Evolutionary conservation across 92 coral and sea anemone genomes (phyloP), one percentile per base, ranked within the genome.

Genomic region (Umimayanthus kanabou): DNA sequence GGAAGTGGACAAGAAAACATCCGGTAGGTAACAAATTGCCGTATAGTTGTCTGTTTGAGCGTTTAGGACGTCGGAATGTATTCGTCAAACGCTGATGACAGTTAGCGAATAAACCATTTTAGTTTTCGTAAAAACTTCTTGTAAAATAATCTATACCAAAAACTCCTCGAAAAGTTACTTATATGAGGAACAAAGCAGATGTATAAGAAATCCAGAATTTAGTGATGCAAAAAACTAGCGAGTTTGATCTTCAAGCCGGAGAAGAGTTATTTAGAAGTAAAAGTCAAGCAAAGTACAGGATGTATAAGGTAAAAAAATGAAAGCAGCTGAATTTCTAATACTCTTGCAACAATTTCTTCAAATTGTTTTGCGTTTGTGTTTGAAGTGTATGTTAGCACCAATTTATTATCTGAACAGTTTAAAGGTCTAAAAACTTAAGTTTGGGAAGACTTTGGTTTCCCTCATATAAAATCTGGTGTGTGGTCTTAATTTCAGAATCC

Each of bases 1-100:
- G 80, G 80, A 77, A 40, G 80, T 42, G 16, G 80, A 23, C 26
- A 77, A 77, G 80, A 42, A 77, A 39, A 23, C 80, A 43, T 28
- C 1, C 2, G 80, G 80, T 77, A 23, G 39, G 61, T 49, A 9
- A 9, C 2, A 77, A 2, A 25, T 25, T 26, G 2, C 39, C 20
- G 28, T 77, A 42, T 25, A 23, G 69, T 20, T 61, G 66, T 6
- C 28, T 11, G 50, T 77, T 25, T 61, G 28, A 77, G 55, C 20
- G 66, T 49, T 77, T 77, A 30, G 49, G 40, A 77, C 7, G 15
- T 61, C n/a, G 69, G 20, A 20, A 15, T 45, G 16, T 43, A 6
- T 55, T 49, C 64, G 81, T 43, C 33, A 47, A 77, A 77, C 49
- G 50, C 81, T 77, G 81, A 77, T 65, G 81, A 22, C 0, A 77